Conservation (phyloP, 2,797 vertebrate genomes). For the Argya squamiceps region DNA sequence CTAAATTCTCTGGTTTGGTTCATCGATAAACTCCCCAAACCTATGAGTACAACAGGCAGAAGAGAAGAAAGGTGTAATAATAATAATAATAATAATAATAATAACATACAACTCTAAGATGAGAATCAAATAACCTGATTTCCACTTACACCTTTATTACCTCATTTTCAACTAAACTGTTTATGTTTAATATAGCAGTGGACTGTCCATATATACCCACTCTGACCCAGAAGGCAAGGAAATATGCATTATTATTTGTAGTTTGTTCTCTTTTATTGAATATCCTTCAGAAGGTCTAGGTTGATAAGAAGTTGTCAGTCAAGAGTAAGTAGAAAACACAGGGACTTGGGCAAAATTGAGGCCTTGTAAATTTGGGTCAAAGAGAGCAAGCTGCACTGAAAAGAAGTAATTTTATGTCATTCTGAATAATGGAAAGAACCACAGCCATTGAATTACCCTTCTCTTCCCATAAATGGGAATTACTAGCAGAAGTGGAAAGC, state of each 20-base stretch:
- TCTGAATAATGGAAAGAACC: constrained; percentile 40
- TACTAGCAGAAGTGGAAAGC: constrained; percentile 14
- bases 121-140: not conserved
- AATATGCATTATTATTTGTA: not conserved
- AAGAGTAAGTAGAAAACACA: not conserved
- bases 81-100: not conserved
- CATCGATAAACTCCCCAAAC: not conserved
- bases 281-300: not conserved
- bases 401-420: constrained; percentile 47
- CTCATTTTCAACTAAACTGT: not conserved
- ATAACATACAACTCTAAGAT: not conserved
- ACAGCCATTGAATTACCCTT: constrained; percentile 27
- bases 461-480: constrained; percentile 31
- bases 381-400: constrained; percentile 31
- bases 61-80: not conserved
- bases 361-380: constrained; percentile 41
- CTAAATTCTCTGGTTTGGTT: not conserved
- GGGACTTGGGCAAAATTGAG: constrained; percentile 13
- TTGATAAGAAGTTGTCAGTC: constrained; percentile 18
- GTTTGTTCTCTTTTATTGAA: not conserved
- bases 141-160: not conserved
- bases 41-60: not conserved
- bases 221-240: not conserved
- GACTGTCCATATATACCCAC: not conserved
- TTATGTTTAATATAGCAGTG: not conserved